Evolutionary conservation across 23 tunicate genomes (phyloP), one percentile per base, ranked within the genome.

Genomic region (Styela clava): DNA sequence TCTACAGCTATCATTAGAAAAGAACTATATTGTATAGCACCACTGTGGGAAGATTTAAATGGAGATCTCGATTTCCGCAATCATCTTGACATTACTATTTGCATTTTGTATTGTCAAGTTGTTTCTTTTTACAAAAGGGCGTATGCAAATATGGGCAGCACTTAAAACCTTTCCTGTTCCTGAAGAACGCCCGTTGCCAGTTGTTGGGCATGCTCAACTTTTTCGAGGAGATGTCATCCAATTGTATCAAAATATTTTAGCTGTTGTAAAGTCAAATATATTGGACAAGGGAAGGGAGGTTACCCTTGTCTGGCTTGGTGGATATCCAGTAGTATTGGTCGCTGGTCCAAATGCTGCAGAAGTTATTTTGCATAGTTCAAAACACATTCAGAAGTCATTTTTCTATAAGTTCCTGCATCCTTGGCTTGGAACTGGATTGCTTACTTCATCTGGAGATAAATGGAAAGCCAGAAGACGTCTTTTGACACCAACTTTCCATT

Each of bases 401-500:
- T 63, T 88, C 0, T 93, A 93, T 71, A 64, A 28, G 2, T 93
- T 93, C 68, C 74, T 93, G 24, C 87, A 85, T 30, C 86, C 93
- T 25, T 93, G 98, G 98, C 85, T 93, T 24, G 98, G 98, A n/a
- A 88, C 89, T 21, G 98, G 98, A 2, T 68, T 93, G 62, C 63
- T 93, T 3, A 93, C 93, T 23, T 81, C 98, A 1, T 24, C 52
- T 1, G 99, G 99, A 25, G 85, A 84, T 25, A 96, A 96, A 63
- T 96, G 99, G 99, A 78, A 91, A 71, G 82, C 78, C 24, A 52
- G 99, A 68, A 74, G 99, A 33, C 69, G 94, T 31, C 85, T 96
- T 5, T 64, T 96, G 20, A 96, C 99, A 16, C 99, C 99, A 7
- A 79, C 94, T 2, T 96, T 96, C 84, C 99, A 96, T 85, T 91